Conservation (phyloP, 2,797 vertebrate species). For the Thripadectes ignobilis region DNA sequence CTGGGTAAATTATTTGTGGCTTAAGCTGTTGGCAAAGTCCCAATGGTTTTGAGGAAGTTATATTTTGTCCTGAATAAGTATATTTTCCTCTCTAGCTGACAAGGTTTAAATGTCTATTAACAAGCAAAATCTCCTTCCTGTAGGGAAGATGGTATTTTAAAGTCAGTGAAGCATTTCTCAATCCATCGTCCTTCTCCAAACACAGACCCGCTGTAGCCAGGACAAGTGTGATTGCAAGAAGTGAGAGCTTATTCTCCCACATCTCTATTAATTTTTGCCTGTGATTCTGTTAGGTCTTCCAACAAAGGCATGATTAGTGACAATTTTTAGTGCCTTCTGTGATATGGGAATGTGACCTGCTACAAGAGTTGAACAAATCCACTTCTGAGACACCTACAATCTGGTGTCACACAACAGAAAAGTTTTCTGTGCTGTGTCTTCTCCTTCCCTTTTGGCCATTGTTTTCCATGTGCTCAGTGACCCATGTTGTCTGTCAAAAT, state of each 20-base stretch:
- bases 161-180: neutral
- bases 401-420: neutral
- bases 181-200: neutral
- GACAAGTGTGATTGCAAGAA: neutral
- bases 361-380: neutral
- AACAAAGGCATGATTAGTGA: neutral
- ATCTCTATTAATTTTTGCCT: neutral
- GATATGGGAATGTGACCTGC: neutral
- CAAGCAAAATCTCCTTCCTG: neutral
- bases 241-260: neutral
- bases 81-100: neutral
- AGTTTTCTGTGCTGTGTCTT: neutral
- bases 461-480: neutral
- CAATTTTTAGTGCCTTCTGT: neutral
- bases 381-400: neutral
- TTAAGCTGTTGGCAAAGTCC: constrained; percentile 17
- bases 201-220: neutral
- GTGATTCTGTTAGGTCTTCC: neutral
- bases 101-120: neutral
- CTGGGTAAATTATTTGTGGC: constrained; percentile 31
- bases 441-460: neutral
- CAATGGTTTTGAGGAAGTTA: neutral
- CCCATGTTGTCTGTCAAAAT: neutral
- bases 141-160: neutral
- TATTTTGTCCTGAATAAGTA: neutral